These are phyloP conservation scores for Xylota segnis DNA, from an alignment of 2,888 invertebrate species.

Conservation along the genomic window DNA sequence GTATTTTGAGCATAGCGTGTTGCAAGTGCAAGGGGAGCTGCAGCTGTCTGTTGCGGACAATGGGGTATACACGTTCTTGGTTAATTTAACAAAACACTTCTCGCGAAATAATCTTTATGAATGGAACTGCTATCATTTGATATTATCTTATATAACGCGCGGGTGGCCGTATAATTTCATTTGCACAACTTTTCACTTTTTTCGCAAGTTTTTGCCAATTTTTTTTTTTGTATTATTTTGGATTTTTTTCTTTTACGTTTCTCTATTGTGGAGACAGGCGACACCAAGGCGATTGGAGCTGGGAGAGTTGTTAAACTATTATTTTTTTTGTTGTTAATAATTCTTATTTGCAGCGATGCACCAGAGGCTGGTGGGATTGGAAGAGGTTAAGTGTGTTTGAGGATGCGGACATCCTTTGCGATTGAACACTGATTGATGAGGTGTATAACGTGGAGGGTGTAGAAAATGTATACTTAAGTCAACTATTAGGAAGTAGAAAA, in stretches of 20 bases:
- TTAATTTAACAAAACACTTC: constrained; percentile 52
- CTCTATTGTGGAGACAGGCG: constrained; percentile 42
- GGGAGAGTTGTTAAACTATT: constrained; percentile 28
- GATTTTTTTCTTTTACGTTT: constrained; percentile 48
- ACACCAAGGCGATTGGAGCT: background rate
- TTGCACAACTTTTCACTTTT: constrained; percentile 74
- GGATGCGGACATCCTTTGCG: constrained; percentile 35
- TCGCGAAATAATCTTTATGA: constrained; percentile 66
- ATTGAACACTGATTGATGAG: constrained; percentile 9
- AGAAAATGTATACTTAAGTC: constrained; percentile 36
- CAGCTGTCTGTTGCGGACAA: constrained; percentile 16
- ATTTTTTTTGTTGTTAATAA: background rate
- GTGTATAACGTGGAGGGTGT: constrained; percentile 16
- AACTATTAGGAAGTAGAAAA: constrained; percentile 38
- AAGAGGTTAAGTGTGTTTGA: constrained; percentile 55
- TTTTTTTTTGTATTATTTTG: constrained; percentile 34
- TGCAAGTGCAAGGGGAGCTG: constrained; percentile 42
- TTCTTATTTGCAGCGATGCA: constrained; percentile 40
- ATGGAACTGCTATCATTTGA: constrained; percentile 59
- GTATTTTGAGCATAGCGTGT: constrained; percentile 47
- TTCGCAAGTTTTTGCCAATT: constrained; percentile 63
- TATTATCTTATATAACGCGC: constrained; percentile 70
- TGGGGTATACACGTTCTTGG: constrained; percentile 37
- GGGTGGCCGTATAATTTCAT: constrained; percentile 71
- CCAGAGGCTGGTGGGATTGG: constrained; percentile 14